These are phyloP conservation scores for Drosophila cognata DNA, from an alignment of 2,888 invertebrate species.

Conservation along the genomic window DNA sequence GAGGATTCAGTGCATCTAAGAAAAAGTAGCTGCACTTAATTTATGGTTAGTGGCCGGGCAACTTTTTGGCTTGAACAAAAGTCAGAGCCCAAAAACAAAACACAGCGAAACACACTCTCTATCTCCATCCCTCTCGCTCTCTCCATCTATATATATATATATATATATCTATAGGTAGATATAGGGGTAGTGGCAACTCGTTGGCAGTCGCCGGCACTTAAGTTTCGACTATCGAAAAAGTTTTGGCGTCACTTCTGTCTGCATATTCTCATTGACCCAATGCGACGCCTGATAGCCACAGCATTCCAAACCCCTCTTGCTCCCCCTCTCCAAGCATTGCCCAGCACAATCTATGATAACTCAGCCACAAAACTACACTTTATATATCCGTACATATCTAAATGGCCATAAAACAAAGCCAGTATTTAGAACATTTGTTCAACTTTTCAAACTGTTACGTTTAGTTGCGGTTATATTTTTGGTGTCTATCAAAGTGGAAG, in stretches of 20 bases:
- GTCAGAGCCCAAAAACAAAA: slow-evolving; percentile 39
- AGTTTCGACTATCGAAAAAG: slow-evolving; percentile 65
- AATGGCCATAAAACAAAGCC: slow-evolving; percentile 51
- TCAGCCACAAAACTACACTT: slow-evolving; percentile 36
- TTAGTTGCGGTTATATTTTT: slow-evolving; percentile 43
- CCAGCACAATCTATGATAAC: slow-evolving; percentile 55
- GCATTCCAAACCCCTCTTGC: not conserved
- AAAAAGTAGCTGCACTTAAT: slow-evolving; percentile 61
- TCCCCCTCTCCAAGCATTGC: not conserved
- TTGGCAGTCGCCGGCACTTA: slow-evolving; percentile 60
- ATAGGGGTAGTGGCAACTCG: slow-evolving; percentile 50
- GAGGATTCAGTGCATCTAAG: slow-evolving; percentile 50
- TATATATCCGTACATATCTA: slow-evolving; percentile 19
- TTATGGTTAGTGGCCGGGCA: slow-evolving; percentile 51
- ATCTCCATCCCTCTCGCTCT: not conserved
- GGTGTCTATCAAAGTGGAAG: slow-evolving; percentile 10
- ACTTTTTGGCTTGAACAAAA: slow-evolving; percentile 62
- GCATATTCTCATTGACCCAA: slow-evolving; percentile 58
- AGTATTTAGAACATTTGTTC: slow-evolving; percentile 22
- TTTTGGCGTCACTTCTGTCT: slow-evolving; percentile 63
- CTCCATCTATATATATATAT: not conserved
- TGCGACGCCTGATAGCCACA: slow-evolving; percentile 34
- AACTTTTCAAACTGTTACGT: slow-evolving; percentile 57
- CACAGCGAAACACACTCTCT: not conserved
- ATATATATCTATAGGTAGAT: slow-evolving; percentile 38